These are phyloP conservation scores for Brachyistius frenatus DNA, from an alignment of 2,113 vertebrate species.

Conservation along the genomic window DNA sequence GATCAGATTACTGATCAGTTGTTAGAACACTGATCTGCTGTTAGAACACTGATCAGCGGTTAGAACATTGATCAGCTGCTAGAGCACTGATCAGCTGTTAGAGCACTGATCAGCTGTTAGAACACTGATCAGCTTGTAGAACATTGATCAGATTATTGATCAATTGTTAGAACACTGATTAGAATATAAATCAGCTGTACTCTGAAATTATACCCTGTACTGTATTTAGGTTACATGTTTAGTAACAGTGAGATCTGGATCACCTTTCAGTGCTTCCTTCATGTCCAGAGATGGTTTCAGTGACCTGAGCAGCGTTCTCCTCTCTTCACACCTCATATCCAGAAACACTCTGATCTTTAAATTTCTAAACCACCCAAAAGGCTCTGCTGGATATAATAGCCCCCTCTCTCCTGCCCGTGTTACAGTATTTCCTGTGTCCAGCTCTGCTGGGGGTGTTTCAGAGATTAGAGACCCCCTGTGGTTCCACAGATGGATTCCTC, in stretches of 20 bases:
- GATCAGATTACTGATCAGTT: too few relatives aligned
- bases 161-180: too few relatives aligned
- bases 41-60: too few relatives aligned
- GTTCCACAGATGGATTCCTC: conserved; percentile 73
- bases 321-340: neutral
- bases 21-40: too few relatives aligned
- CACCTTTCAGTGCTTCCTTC: neutral
- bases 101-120: too few relatives aligned
- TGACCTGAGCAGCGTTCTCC: neutral
- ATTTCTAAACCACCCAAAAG: conserved; percentile 36
- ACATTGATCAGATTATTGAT: too few relatives aligned
- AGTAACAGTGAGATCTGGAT: neutral
- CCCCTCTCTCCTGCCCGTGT: conserved; percentile 34
- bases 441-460: conserved; percentile 37
- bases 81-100: too few relatives aligned
- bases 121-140: too few relatives aligned
- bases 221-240: neutral
- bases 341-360: conserved; percentile 31
- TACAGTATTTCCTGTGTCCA: conserved; percentile 49
- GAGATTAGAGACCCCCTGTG: conserved; percentile 74
- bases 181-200: too few relatives aligned
- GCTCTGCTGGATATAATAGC: conserved; percentile 42
- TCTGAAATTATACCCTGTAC: too few relatives aligned
- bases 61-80: too few relatives aligned
- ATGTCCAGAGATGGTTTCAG: neutral